These are phyloP conservation scores for Remorina albescens DNA, from an alignment of 2,797 vertebrate species.

Conservation along the genomic window DNA sequence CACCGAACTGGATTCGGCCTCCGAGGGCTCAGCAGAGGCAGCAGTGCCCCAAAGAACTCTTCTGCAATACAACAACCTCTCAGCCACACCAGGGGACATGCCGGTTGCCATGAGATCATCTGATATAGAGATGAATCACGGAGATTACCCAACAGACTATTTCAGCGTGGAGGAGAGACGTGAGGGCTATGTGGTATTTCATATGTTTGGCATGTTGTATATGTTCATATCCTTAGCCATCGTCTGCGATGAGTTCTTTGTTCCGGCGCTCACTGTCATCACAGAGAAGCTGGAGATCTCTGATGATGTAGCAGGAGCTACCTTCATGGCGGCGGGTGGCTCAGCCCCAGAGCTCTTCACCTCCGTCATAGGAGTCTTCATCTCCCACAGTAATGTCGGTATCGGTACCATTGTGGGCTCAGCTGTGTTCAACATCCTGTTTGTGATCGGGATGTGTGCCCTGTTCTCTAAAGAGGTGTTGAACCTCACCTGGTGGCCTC, in stretches of 20 bases:
- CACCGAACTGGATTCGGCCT: constrained; percentile 30
- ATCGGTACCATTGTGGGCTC: constrained; percentile 98
- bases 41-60: constrained; percentile 89
- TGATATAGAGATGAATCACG: constrained; percentile 78
- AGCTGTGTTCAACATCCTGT: constrained; percentile 97
- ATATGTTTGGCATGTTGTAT: constrained; percentile 96
- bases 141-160: constrained; percentile 92
- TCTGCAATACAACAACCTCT: constrained; percentile 85
- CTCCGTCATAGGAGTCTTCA: constrained; percentile 95
- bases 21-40: constrained; percentile 62
- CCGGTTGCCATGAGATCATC: constrained; percentile 75
- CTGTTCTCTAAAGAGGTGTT: constrained; percentile 96
- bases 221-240: constrained; percentile 98
- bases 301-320: constrained; percentile 97
- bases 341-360: constrained; percentile 98
- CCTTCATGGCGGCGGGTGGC: constrained; percentile 98
- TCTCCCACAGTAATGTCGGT: constrained; percentile 97
- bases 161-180: constrained; percentile 91
- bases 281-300: constrained; percentile 94
- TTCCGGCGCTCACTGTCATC: constrained; percentile 96
- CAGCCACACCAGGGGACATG: constrained; percentile 67
- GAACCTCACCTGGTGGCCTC: constrained; percentile 98
- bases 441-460: constrained; percentile 98
- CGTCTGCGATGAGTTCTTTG: constrained; percentile 98
- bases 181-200: constrained; percentile 89